Evolutionary conservation across 2,113 vertebrate genomes (phyloP).

Genomic region (Oryzias melastigma): DNA sequence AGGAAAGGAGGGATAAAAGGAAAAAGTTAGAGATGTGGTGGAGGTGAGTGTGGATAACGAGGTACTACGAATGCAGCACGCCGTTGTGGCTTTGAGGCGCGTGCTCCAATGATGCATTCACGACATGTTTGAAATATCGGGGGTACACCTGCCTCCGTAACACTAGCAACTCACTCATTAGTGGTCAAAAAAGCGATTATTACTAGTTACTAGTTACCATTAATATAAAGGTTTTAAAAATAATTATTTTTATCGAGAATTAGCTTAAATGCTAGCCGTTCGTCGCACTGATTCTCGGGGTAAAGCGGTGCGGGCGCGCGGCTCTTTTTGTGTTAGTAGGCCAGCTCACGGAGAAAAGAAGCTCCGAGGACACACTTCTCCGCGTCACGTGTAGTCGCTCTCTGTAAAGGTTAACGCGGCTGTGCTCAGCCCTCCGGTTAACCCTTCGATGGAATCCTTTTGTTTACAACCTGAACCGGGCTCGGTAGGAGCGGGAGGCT

Average conservation of each 20-base stretch:
- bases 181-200: too few relatives aligned
- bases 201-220: too few relatives aligned
- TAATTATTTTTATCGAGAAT: too few relatives aligned
- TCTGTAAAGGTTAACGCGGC: slow-evolving; percentile 76
- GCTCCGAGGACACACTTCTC: slow-evolving; percentile 68
- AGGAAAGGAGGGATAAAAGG: not conserved
- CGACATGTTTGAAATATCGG: not conserved
- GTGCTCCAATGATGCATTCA: not conserved
- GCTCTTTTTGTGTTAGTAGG: slow-evolving; percentile 53
- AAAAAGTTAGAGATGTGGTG: not conserved
- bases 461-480: slow-evolving; percentile 8
- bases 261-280: too few relatives aligned
- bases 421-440: slow-evolving; percentile 62
- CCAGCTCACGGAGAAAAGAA: slow-evolving; percentile 26
- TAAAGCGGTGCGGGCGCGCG: not conserved
- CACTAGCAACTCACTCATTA: not conserved
- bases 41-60: slow-evolving; percentile 6
- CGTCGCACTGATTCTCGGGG: too few relatives aligned
- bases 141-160: slow-evolving; percentile 8
- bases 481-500: slow-evolving; percentile 32
- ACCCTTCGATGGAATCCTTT: slow-evolving; percentile 47
- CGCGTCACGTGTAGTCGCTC: slow-evolving; percentile 75
- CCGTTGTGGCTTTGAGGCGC: not conserved
- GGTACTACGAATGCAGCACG: slow-evolving; percentile 2
- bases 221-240: too few relatives aligned